Percentiles rank a stretch among this genome's conserved stretches.
Conservation (phyloP, 1,140 invertebrate species). For the Drosophila truncata region DNA sequence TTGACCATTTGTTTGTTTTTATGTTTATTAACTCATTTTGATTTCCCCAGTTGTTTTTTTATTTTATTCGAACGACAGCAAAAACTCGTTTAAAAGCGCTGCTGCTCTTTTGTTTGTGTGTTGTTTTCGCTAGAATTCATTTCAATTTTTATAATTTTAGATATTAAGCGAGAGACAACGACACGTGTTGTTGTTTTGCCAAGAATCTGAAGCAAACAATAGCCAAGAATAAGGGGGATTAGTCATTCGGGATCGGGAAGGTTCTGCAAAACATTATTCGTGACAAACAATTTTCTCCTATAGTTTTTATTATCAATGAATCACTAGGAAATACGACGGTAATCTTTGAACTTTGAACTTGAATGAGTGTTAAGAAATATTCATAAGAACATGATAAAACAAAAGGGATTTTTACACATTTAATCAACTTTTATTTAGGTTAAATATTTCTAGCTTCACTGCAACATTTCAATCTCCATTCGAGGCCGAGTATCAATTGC, state of each 20-base stretch:
- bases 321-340: background rate
- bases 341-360: conserved; percentile 14
- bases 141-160: conserved; percentile 41
- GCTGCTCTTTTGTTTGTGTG: conserved; percentile 5
- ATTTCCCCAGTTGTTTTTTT: conserved; percentile 18
- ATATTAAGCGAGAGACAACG: conserved; percentile 29
- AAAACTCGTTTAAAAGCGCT: conserved; percentile 34
- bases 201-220: conserved; percentile 8
- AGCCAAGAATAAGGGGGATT: conserved; percentile 28
- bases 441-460: background rate
- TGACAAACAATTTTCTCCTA: conserved; percentile 12
- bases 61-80: background rate
- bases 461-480: background rate
- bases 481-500: conserved; percentile 12
- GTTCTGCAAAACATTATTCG: conserved; percentile 39
- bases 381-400: no score
- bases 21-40: conserved; percentile 31
- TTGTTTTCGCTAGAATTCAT: conserved; percentile 20
- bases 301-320: conserved; percentile 10
- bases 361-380: background rate
- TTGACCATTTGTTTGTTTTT: conserved; percentile 60
- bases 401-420: background rate
- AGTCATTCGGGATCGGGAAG: conserved; percentile 48
- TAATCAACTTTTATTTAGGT: background rate
- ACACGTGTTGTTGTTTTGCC: conserved; percentile 63